Percentiles rank a stretch among this genome's conserved stretches.
phyloP scores from a whole-genome alignment of 2,888 invertebrate genomes.

The Lordiphosa fenestrarum region DNA sequence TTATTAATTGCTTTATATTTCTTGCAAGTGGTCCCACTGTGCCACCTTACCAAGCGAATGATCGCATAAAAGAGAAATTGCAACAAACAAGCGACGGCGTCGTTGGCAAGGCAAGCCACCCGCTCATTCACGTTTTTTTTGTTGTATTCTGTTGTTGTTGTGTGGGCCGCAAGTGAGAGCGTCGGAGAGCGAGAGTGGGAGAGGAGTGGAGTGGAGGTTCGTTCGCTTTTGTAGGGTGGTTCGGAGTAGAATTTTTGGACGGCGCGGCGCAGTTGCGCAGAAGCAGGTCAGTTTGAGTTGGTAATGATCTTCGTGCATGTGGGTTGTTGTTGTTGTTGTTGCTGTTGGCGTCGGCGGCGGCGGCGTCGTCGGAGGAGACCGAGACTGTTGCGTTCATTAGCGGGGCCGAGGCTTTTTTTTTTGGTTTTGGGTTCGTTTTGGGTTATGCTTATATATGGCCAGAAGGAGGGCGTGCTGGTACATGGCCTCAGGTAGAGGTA shows the following conservation, averaged over 20 bases:
- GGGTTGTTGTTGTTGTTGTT: slow-evolving; percentile 47
- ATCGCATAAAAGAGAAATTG: slow-evolving; percentile 72
- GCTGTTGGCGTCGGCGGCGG: slow-evolving; percentile 31
- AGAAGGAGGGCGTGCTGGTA: slow-evolving; percentile 63
- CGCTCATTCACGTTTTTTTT: slow-evolving; percentile 61
- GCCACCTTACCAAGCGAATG: slow-evolving; percentile 71
- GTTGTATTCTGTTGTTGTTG: slow-evolving; percentile 37
- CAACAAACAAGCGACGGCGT: slow-evolving; percentile 59
- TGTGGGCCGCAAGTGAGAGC: slow-evolving; percentile 39
- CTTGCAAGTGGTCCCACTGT: slow-evolving; percentile 44
- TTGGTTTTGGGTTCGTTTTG: slow-evolving; percentile 56
- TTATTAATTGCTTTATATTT: no score
- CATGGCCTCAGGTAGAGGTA: slow-evolving; percentile 62
- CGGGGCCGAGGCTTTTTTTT: slow-evolving; percentile 57
- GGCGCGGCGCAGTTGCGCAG: slow-evolving; percentile 51
- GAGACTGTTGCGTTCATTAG: slow-evolving; percentile 73
- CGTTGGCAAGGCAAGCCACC: slow-evolving; percentile 59
- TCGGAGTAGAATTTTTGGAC: slow-evolving; percentile 67
- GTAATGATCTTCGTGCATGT: slow-evolving; percentile 65
- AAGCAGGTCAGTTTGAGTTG: slow-evolving; percentile 71
- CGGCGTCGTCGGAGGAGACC: slow-evolving; percentile 44
- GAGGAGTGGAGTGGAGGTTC: slow-evolving; percentile 26
- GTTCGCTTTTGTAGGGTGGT: slow-evolving; percentile 60
- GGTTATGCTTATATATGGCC: slow-evolving; percentile 28
- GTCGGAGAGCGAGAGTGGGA: slow-evolving; percentile 51